Percentiles rank a stretch among this genome's conserved stretches.
These are phyloP conservation scores for Acanthopagrus latus DNA, from an alignment of 2,797 vertebrate genomes.

Conservation along the genomic window DNA sequence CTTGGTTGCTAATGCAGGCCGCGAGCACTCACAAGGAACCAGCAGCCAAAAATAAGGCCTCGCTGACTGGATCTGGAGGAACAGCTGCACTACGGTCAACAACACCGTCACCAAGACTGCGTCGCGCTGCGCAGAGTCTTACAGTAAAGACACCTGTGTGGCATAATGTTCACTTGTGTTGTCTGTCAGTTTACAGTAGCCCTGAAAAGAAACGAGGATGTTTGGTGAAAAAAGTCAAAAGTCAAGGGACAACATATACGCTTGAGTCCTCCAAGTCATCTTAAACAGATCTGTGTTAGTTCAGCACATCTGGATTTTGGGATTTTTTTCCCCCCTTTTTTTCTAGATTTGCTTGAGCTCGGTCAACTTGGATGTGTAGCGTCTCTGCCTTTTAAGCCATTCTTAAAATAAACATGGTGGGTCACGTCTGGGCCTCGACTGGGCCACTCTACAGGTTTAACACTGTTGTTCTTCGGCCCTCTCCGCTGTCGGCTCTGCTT, in stretches of 20 bases:
- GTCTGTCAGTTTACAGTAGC: neutral
- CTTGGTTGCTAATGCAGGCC: conserved; percentile 14
- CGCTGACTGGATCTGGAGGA: conserved; percentile 22
- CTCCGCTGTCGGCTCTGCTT: conserved; percentile 4
- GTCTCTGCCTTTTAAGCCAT: conserved; percentile 51
- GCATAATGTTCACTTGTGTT: neutral
- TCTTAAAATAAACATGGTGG: conserved; percentile 56
- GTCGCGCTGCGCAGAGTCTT: neutral
- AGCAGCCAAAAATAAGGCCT: conserved; percentile 20
- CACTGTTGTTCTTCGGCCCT: conserved; percentile 26
- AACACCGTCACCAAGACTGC: neutral
- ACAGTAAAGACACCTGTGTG: neutral
- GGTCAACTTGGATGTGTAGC: conserved; percentile 19
- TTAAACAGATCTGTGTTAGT: conserved; percentile 5
- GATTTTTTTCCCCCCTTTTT: conserved; percentile 12
- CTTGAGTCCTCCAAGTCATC: too few relatives aligned
- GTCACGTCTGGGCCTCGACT: conserved; percentile 23
- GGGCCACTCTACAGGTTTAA: conserved; percentile 20
- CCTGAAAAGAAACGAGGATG: too few relatives aligned
- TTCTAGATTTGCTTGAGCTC: conserved; percentile 26
- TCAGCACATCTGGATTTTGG: conserved; percentile 33
- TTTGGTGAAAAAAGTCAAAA: too few relatives aligned
- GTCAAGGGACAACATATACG: too few relatives aligned
- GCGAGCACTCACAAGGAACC: neutral
- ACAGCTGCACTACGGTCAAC: neutral